Base-by-base conservation (phyloP, 35 echinoderm and acorn worm species). In the Diadema setosum region DNA sequence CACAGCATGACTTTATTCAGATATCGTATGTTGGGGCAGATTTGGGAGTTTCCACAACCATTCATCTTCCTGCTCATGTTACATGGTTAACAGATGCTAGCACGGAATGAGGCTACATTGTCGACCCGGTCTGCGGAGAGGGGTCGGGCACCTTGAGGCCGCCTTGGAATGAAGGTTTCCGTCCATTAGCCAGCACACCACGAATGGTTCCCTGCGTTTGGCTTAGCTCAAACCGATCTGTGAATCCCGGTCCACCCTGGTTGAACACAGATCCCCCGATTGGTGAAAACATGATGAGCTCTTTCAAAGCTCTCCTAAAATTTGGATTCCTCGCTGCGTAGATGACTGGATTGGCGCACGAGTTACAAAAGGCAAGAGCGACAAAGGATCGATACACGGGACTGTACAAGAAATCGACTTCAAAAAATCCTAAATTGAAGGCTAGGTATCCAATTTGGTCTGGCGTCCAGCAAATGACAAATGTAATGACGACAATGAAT, bases 341-440 rank as follows among this genome's bases (percentile, higher is more conserved):
- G 50, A 95, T 95, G 26, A 95, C 91, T 8, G 93, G 93, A 84
- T 95, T 95, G 11, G 73, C 88, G 42, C 88, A 91, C 0, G 93
- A 95, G 69, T 95, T 95, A 46, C 85, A 52, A 45, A 95, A 95
- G 9, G 83, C 84, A 15, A 95, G 64, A 2, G 85, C 34, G 15
- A 91, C 58, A 74, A 95, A 87, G 2, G 73, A 32, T 18, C 73
- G 73, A 48, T 87, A 91, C 0, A 86, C 42, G 39, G 55, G 56
- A 21, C 88, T 75, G 34, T 42, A 87, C 4, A 95, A 55, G 42
- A 87, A 91, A 18, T 55, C 48, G 0, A 24, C 20, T 37, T 70
- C 33, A 7, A 55, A 44, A 4, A 87, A 49, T 17, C 70, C 70
- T 18, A 87, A 44, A 39, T 56, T 87, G 39, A 67, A 86, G 43